These are phyloP conservation scores for Sinosuthora webbiana DNA, from an alignment of 2,113 vertebrate genomes.

Conservation along the genomic window DNA sequence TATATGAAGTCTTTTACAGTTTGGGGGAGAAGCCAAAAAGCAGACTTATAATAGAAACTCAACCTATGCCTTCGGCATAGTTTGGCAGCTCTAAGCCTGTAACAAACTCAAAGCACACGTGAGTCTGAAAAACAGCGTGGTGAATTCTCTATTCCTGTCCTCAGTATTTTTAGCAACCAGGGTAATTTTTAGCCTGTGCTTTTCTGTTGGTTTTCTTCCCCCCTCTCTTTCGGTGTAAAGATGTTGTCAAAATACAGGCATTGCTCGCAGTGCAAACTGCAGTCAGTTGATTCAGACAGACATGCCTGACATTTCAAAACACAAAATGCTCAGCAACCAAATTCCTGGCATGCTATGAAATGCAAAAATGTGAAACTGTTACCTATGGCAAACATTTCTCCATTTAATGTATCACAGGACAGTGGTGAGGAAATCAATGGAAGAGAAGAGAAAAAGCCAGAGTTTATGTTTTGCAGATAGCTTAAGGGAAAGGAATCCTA, in stretches of 20 bases:
- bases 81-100: not conserved
- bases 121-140: not conserved
- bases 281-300: not conserved
- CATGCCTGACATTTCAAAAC: not conserved
- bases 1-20: not conserved
- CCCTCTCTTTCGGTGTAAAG: not conserved
- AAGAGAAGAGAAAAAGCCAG: not conserved
- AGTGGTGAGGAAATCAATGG: not conserved
- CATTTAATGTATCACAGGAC: not conserved
- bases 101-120: slow-evolving; percentile 8
- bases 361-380: not conserved
- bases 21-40: not conserved
- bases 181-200: not conserved
- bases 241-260: not conserved
- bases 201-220: not conserved
- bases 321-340: not conserved
- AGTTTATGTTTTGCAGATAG: not conserved
- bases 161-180: slow-evolving; percentile 23
- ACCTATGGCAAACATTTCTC: slow-evolving; percentile 22
- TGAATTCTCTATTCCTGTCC: slow-evolving; percentile 31
- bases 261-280: not conserved
- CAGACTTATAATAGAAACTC: not conserved
- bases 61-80: not conserved
- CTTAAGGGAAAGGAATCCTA: not conserved
- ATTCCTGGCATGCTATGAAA: not conserved